Base-by-base conservation (phyloP, 2,113 vertebrate genomes). In the Trematocara stigmaticum region DNA sequence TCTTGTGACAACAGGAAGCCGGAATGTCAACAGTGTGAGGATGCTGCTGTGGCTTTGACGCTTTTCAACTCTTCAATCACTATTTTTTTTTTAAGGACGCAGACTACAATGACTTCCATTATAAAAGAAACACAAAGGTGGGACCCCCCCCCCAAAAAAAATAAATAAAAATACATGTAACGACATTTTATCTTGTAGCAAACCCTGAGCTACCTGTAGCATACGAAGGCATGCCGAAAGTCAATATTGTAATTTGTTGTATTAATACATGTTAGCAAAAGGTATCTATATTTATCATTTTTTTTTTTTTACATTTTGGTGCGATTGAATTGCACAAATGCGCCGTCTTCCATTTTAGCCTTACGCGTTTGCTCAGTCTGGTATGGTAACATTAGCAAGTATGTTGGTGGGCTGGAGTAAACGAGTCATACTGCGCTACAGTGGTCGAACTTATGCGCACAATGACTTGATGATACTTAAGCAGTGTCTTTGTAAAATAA, bases 91-190 rank as follows among this genome's bases (percentile, higher is more conserved):
- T 29, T 4, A 71, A 57, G 84, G 4, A 26, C n/a, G n/a, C 26
- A 59, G 18, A 9, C 35, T 34, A 88, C 11, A 56, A 97, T 97
- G 97, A 90, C 95, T 59, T 91, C 96, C 10, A 85, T 96, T 18
- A 93, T 97, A 12, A 96, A 95, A 87, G 96, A 97, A 88, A 97
- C 96, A 5, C 94, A 93, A 81, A 97, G 96, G 97, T 97, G 86
- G 31, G 91, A 1, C 0, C 12, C 10, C 9, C 3, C 18, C 8
- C 6, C 45, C 13, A 20, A 7, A 18, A 1, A 52, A 56, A 42
- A 11, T 2, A 10, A 34, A 34, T 1, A 7, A 38, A 4, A 20
- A 20, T 20, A 2, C 4, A 71, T 2, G 34, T 4, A 7, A 2
- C 55, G 3, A 11, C 8, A 42, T 3, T 13, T 1, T 20, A 7